phyloP scores from a whole-genome alignment of 2,888 invertebrate species.

The Campaea margaritaria region DNA sequence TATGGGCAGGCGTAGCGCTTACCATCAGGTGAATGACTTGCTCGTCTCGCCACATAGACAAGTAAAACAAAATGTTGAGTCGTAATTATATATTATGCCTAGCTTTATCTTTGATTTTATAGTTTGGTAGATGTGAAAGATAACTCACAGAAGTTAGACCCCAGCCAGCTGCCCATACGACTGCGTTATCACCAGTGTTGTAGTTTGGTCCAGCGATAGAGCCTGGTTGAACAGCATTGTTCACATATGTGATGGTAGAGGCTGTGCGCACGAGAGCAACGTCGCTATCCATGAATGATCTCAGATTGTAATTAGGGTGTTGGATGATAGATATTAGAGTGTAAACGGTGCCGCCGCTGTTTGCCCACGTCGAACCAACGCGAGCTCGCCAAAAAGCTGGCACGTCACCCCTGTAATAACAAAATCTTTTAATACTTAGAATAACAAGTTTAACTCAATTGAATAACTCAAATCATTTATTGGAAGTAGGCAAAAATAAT shows the following conservation, averaged over 20 bases:
- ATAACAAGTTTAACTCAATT: too few species aligned
- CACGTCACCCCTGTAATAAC: slow-evolving; percentile 44
- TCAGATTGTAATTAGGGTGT: slow-evolving; percentile 60
- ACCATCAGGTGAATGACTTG: too few species aligned
- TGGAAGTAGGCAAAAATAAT: too few species aligned
- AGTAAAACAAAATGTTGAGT: too few species aligned
- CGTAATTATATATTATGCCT: too few species aligned
- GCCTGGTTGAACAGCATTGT: too few species aligned
- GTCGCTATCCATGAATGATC: slow-evolving; percentile 41
- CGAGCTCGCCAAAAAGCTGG: slow-evolving; percentile 53
- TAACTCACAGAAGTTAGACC: slow-evolving; percentile 58
- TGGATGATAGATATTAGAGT: slow-evolving; percentile 37
- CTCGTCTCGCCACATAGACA: too few species aligned
- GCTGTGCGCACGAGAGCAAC: slow-evolving; percentile 58
- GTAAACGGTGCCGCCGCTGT: slow-evolving; percentile 56
- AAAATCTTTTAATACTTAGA: too few species aligned
- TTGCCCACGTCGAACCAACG: slow-evolving; percentile 59
- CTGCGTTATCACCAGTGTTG: slow-evolving; percentile 50
- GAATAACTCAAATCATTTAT: too few species aligned
- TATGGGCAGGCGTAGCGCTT: too few species aligned
- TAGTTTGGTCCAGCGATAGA: slow-evolving; percentile 56
- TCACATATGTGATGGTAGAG: slow-evolving; percentile 41
- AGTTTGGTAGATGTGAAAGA: too few species aligned
- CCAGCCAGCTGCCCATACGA: slow-evolving; percentile 70
- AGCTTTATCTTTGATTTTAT: too few species aligned